Percentiles rank a stretch among this genome's conserved stretches.
Conservation (phyloP, 2,797 vertebrate genomes). For the Premnoplex brunnescens region DNA sequence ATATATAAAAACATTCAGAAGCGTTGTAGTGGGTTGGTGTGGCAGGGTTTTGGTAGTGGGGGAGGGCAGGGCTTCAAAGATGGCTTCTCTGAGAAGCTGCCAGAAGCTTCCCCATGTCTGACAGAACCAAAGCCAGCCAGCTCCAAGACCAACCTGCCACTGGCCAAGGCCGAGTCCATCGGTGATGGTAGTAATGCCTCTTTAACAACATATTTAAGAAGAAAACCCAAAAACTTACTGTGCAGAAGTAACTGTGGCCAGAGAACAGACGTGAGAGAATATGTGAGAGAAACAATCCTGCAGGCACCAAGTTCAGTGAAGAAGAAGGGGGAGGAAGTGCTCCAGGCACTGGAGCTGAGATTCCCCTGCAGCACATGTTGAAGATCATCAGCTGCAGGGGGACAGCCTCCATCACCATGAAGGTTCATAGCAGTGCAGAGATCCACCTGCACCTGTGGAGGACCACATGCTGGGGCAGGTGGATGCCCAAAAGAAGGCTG, state of each 20-base stretch:
- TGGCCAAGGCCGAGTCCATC: neutral
- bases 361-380: neutral
- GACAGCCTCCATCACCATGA: neutral
- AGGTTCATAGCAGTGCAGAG: neutral
- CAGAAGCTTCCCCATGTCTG: neutral
- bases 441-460: neutral
- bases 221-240: neutral
- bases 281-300: neutral
- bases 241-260: neutral
- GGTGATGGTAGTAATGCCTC: neutral
- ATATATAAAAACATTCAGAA: neutral
- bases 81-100: neutral
- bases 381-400: neutral
- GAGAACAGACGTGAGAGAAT: neutral
- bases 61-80: neutral
- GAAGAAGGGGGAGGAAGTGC: neutral
- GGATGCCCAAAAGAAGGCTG: neutral
- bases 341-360: neutral
- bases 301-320: neutral
- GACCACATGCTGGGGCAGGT: neutral
- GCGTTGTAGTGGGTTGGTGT: neutral
- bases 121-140: neutral
- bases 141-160: neutral
- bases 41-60: neutral
- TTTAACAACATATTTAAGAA: neutral